Evolutionary conservation across 2,113 vertebrate species (phyloP), one percentile per base, ranked within the genome.

Genomic region (Typhlomys cinereus): DNA sequence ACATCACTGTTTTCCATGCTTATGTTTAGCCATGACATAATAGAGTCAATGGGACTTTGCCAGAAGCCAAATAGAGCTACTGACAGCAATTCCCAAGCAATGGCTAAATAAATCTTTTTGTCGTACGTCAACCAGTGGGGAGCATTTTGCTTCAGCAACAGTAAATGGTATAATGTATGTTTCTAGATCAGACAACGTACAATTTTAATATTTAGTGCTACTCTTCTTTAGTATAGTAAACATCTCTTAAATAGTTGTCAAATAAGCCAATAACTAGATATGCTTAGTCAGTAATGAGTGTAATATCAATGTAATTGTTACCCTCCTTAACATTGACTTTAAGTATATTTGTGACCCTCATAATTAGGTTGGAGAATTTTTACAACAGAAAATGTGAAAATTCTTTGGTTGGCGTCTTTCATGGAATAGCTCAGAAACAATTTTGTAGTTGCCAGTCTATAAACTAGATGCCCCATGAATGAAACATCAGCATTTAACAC

Each of bases 391-490:
- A 87, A 70, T 80, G 39, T 88, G 41, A 69, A 10, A 4, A 5
- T 70, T 88, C 67, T 71, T 21, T 21, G 15, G 15, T 62, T 76
- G 0, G n/a, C 71, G 36, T 81, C 31, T 89, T 92, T 95, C n/a
- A 62, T 87, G 17, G 90, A 96, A 92, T 21, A 41, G 57, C n/a
- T 89, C 70, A 94, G 46, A 71, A 96, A 76, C n/a, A 3, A 48
- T 31, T 18, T 89, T 88, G 29, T 59, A 86, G 44, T 85, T 66
- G 86, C 69, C 78, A 92, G 18, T 81, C 48, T 67, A 64, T 94
- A 87, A 64, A 9, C 9, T 75, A 88, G 89, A 94, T 61, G 46
- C 18, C 85, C 66, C 70, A 85, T 67, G 13, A 73, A 34, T 67
- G 13, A 75, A 34, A 57, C 71, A 85, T 48, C 73, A 86, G 92